Evolutionary conservation across 2,113 vertebrate species (phyloP).

Genomic region (Haemorhous mexicanus): DNA sequence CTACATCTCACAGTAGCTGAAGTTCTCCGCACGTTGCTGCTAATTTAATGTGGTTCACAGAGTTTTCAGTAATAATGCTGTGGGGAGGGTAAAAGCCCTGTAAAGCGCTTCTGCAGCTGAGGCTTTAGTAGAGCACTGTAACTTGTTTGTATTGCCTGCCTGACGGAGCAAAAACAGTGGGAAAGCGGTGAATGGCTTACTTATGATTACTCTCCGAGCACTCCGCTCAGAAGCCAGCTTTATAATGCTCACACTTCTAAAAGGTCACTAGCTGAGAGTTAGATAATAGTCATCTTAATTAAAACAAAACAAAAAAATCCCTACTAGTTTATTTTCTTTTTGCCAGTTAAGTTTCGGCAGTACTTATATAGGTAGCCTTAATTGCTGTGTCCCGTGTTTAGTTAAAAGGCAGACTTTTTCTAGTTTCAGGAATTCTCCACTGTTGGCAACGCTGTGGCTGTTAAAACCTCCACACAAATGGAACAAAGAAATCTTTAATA

Average conservation of each 20-base stretch:
- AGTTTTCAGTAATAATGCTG: background rate
- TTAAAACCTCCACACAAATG: background rate
- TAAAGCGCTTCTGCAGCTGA: background rate
- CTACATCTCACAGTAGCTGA: rapidly evolving
- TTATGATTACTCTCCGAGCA: rapidly evolving
- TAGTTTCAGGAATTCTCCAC: background rate
- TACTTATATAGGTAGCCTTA: background rate
- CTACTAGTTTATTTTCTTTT: background rate
- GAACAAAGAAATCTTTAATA: background rate
- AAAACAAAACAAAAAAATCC: background rate
- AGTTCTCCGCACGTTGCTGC: background rate
- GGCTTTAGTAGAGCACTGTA: background rate
- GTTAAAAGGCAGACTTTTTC: background rate
- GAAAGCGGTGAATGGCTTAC: background rate
- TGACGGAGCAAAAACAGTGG: background rate
- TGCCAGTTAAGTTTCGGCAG: background rate
- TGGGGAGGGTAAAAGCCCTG: background rate
- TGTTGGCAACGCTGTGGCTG: background rate
- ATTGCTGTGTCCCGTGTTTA: background rate
- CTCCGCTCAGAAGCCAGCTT: background rate
- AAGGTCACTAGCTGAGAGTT: background rate
- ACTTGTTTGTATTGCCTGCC: background rate
- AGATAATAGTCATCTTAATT: background rate
- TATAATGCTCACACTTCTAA: background rate
- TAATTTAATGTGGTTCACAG: too few relatives aligned